phyloP scores from a whole-genome alignment of 2,888 invertebrate genomes.

The Drosophila recens region DNA sequence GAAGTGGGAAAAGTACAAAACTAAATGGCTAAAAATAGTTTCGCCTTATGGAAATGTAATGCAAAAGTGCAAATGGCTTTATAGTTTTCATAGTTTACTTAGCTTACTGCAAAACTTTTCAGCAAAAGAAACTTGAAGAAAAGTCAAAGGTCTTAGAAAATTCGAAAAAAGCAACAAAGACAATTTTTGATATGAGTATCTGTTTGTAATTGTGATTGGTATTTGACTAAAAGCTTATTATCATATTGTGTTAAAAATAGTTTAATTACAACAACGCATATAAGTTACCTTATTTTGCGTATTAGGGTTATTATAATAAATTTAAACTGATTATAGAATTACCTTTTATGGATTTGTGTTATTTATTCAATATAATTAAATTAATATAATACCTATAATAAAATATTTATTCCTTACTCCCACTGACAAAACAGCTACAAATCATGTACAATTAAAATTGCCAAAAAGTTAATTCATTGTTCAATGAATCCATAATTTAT shows the following conservation, averaged over 20 bases:
- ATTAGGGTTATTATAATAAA: neutral
- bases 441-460: neutral
- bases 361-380: neutral
- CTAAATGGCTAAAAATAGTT: constrained; percentile 41
- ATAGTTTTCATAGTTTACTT: constrained; percentile 16
- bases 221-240: neutral
- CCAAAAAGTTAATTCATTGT: neutral
- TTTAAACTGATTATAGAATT: neutral
- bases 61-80: constrained; percentile 30
- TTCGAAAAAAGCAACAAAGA: constrained; percentile 3
- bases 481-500: neutral
- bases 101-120: constrained; percentile 3
- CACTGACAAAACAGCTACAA: neutral
- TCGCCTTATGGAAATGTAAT: constrained; percentile 43
- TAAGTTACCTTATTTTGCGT: neutral
- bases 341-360: neutral
- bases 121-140: neutral
- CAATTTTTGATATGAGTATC: too few relatives aligned
- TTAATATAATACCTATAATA: neutral
- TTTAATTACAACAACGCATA: neutral
- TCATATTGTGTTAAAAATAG: neutral
- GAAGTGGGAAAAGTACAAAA: constrained; percentile 19
- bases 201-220: neutral
- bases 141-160: neutral
- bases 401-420: neutral